These are phyloP conservation scores for Margarornis squamiger DNA, from an alignment of 2,797 vertebrate species.

Conservation along the genomic window DNA sequence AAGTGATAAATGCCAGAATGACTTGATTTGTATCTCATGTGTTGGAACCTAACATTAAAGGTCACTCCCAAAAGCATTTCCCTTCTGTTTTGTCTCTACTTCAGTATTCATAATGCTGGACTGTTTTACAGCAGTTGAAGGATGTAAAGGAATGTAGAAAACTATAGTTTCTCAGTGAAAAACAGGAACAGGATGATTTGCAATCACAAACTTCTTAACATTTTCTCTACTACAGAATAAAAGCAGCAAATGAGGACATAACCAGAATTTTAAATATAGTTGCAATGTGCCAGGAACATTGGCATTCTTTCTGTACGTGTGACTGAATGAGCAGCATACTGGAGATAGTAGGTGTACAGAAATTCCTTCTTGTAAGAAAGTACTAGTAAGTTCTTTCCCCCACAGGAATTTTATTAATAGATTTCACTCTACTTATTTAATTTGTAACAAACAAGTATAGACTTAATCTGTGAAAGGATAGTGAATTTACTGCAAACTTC, in stretches of 20 bases:
- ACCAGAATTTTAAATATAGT: not conserved
- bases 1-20: not conserved
- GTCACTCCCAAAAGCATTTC: not conserved
- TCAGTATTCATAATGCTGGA: accelerated
- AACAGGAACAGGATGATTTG: not conserved
- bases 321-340: not conserved
- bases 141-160: not conserved
- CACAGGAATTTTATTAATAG: not conserved
- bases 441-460: not conserved
- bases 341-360: not conserved
- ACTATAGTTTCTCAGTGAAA: not conserved
- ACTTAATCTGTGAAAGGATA: not conserved
- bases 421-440: not conserved
- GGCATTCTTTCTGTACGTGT: not conserved
- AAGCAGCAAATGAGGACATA: not conserved
- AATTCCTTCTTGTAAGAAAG: not conserved
- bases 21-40: not conserved
- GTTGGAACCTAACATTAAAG: not conserved
- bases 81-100: not conserved
- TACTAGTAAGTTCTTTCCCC: not conserved
- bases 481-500: not conserved
- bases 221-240: not conserved
- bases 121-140: not conserved
- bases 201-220: not conserved
- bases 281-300: not conserved